These are phyloP conservation scores for Colossoma macropomum DNA, from an alignment of 2,113 vertebrate genomes.

Conservation along the genomic window DNA sequence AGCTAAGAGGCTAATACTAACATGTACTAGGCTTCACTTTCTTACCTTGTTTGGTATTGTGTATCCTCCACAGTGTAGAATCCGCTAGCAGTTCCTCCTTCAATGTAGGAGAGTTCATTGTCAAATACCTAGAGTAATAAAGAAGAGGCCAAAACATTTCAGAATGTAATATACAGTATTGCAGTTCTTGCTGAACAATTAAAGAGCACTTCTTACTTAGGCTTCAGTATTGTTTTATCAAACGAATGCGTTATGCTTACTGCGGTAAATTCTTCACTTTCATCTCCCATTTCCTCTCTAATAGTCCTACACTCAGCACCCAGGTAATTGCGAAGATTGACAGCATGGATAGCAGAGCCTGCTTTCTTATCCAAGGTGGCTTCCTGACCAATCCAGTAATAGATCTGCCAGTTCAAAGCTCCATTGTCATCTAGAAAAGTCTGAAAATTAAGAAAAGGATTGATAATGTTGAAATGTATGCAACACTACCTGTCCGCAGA, in stretches of 20 bases:
- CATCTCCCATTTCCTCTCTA: conserved; percentile 97
- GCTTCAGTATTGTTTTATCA: no score
- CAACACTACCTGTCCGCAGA: background rate
- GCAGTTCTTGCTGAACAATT: no score
- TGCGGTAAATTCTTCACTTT: conserved; percentile 93
- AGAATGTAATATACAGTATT: background rate
- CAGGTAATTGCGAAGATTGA: conserved; percentile 94
- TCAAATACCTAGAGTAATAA: conserved; percentile 86
- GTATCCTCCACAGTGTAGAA: conserved; percentile 96
- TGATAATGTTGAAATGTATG: background rate
- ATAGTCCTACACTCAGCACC: conserved; percentile 90
- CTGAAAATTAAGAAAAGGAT: conserved; percentile 65
- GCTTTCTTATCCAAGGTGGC: conserved; percentile 96
- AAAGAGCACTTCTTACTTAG: no score
- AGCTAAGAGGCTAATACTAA: background rate
- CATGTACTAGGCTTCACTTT: background rate
- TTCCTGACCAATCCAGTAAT: conserved; percentile 97
- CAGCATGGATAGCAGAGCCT: conserved; percentile 91
- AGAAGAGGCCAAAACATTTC: background rate
- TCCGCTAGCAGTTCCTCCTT: conserved; percentile 93
- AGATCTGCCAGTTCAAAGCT: conserved; percentile 92
- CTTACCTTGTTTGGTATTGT: conserved; percentile 85
- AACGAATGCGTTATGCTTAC: conserved; percentile 68
- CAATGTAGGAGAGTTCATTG: conserved; percentile 93
- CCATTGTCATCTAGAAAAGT: conserved; percentile 91